Evolutionary conservation across 2,113 vertebrate species (phyloP), one percentile per base, ranked within the genome.

Genomic region (Semicossyphus pulcher): DNA sequence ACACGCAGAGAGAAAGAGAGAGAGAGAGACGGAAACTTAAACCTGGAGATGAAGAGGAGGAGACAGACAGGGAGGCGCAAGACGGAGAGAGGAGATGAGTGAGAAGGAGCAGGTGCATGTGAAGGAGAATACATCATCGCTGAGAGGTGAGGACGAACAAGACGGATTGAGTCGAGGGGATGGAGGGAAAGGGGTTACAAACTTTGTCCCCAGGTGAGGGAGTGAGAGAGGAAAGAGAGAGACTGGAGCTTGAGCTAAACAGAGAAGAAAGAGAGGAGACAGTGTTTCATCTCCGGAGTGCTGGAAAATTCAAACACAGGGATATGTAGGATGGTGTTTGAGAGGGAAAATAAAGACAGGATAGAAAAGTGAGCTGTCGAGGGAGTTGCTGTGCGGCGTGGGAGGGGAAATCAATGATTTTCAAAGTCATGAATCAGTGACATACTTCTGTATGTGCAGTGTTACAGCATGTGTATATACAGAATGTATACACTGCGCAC

Each of bases 401-500:
- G 57, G 51, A 32, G 37, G 52, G 44, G 10, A 45, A 52, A 64
- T 83, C 49, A 64, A 16, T 23, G 54, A n/a, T n/a, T n/a, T 57
- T 51, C 25, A 57, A 11, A 28, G 56, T 79, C 76, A 82, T 80
- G 72, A 84, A 86, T 83, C 61, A 8, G 65, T 77, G 72, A 69
- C 78, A 71, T 53, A 49, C 8, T 20, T 29, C 54, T 82, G 58
- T 34, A 20, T 41, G 57, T 49, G 26, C 20, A 20, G 31, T 25
- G 36, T 26, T 45, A 34, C 41, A 29, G 25, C 18, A 28, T 28
- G 28, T 20, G 10, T 37, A 14, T 12, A n/a, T 53, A 32, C 11
- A 54, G 39, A 6, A 77, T 29, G 23, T 56, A 41, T 8, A 42
- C 44, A 54, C 36, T 18, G n/a, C 39, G 41, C 47, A 61, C 41